Conservation (phyloP, 1,140 invertebrate genomes). For the Prorops nasuta region DNA sequence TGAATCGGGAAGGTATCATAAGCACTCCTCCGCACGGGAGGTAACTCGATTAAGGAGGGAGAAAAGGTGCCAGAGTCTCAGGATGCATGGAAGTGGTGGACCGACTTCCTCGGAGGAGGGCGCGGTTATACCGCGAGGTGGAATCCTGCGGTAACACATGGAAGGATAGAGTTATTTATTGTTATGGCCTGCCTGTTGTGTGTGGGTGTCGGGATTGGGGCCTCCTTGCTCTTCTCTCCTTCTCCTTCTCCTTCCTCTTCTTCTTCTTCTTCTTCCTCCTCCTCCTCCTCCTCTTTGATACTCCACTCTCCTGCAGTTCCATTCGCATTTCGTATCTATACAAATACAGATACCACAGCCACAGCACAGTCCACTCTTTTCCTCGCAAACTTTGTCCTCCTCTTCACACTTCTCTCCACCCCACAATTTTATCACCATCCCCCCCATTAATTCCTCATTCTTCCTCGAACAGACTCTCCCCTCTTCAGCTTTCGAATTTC, state of each 20-base stretch:
- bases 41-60: neutral
- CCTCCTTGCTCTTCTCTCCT: conserved; percentile 19
- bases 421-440: too few relatives aligned
- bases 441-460: too few relatives aligned
- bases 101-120: conserved; percentile 36
- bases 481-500: too few relatives aligned
- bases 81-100: neutral
- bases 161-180: conserved; percentile 55
- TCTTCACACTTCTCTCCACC: too few relatives aligned
- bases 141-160: conserved; percentile 48
- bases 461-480: too few relatives aligned
- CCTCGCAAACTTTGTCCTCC: too few relatives aligned
- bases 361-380: too few relatives aligned
- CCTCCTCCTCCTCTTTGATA: neutral
- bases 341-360: neutral
- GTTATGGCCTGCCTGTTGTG: conserved; percentile 49
- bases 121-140: conserved; percentile 37
- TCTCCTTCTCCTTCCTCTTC: neutral
- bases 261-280: conserved; percentile 1
- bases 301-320: neutral
- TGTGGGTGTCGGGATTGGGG: conserved; percentile 43
- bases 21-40: neutral
- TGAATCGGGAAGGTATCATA: neutral
- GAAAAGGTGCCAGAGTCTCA: neutral
- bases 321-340: neutral